Base-by-base conservation (phyloP, 2,113 vertebrate species). In the Dipodomys spectabilis region DNA sequence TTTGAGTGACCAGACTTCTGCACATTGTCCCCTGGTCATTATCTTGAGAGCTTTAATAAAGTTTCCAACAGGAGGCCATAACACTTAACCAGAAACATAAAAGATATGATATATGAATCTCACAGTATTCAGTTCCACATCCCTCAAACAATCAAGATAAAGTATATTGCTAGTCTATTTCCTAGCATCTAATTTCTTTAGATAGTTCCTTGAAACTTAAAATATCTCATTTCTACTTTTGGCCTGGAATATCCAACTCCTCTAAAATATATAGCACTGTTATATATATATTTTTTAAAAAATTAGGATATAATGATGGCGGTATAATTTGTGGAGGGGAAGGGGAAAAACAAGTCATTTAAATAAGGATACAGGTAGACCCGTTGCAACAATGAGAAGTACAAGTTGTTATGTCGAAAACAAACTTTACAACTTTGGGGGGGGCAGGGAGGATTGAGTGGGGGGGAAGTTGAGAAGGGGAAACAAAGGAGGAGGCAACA, bases 1-100 rank as follows among this genome's bases (percentile, higher is more conserved):
- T 94, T 64, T 83, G 28, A 97, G 88, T 75, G 93, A 90, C 91
- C 13, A 77, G 60, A 74, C 25, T 74, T 93, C 64, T 53, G 1
- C 45, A 81, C 39, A 12, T 69, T 91, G 64, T 28, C 86, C 32
- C 23, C 13, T 53, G 25, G 35, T 89, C 62, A 94, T 73, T 93
- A 91, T 94, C 72, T 62, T 86, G 30, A 88, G 74, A 7, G 18
- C 15, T 90, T n/a, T 90, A 93, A 75, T 87, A 79, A 92, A 68
- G 89, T 88, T 57, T 49, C 72, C 88, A 94, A 53, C 62, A 80
- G n/a, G 53, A 78, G 22, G 49, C 73, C 73, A 89, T 64, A 86
- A 82, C 49, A 85, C 49, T 92, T 94, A 89, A 62, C 23, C 30
- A 96, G 69, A 78, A 25, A 90, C 3, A 77, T 6, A 77, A 87